These are phyloP conservation scores for Amblyjoppa proteus DNA, from an alignment of 2,888 invertebrate genomes.

Conservation along the genomic window DNA sequence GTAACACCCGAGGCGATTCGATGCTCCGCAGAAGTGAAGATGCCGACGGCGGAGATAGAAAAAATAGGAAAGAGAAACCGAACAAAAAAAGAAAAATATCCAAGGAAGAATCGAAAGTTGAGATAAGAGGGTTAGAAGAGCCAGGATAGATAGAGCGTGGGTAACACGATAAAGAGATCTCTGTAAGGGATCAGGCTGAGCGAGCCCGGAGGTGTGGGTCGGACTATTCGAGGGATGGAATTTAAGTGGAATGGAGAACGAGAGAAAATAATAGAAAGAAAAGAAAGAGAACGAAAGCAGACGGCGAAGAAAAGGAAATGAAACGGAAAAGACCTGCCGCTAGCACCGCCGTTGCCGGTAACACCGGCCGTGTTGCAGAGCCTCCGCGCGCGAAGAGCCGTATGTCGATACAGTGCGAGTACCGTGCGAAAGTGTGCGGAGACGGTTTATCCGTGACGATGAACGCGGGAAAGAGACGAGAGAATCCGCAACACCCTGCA, in stretches of 20 bases:
- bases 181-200: background rate
- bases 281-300: background rate
- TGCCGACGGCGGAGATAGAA: background rate
- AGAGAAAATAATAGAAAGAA: slow-evolving; percentile 27
- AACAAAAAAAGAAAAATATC: background rate
- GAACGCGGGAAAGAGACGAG: slow-evolving; percentile 1
- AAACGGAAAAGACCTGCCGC: slow-evolving; percentile 5
- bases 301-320: slow-evolving; percentile 1
- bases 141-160: slow-evolving; percentile 1
- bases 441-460: slow-evolving; percentile 3
- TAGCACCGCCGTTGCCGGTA: background rate
- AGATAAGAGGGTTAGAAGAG: slow-evolving; percentile 1
- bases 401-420: background rate
- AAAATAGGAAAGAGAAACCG: background rate
- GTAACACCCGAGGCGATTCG: background rate
- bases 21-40: background rate
- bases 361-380: background rate
- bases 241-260: slow-evolving; percentile 43
- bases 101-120: background rate
- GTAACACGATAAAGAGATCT: slow-evolving; percentile 40
- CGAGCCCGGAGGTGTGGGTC: background rate
- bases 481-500: background rate
- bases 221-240: slow-evolving; percentile 19
- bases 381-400: background rate
- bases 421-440: slow-evolving; percentile 1